Evolutionary conservation across 1,140 invertebrate species (phyloP), one percentile per base, ranked within the genome.

Genomic region (Drosophila persimilis): DNA sequence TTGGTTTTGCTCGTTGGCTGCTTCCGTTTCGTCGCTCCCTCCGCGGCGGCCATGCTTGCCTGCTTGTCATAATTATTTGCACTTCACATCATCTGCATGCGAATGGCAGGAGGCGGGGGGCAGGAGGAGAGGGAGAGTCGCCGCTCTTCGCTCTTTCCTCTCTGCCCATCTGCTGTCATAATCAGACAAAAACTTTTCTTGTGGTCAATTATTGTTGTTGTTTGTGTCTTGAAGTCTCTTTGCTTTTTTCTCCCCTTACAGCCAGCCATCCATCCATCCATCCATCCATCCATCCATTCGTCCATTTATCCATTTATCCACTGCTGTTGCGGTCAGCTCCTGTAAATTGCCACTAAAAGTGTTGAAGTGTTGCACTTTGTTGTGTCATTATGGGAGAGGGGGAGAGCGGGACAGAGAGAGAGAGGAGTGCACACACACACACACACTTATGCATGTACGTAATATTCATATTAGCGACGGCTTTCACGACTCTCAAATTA

Each of bases 291-390:
- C 35, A 29, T 7, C 11, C 35, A 13, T 13, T 11, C 35, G 11
- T 35, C 31, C 9, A 35, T 35, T 8, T 9, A 35, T 29, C 24
- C 24, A 24, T 3, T 24, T 4, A 24, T 7, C 11, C 26, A 43
- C 52, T 57, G 54, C 61, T 53, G 56, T 83, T 86, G 83, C 64
- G 83, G 83, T 88, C 75, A 88, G 75, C 83, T 88, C 75, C 83
- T 88, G 83, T 88, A 88, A 88, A 88, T 88, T 88, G 83, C 84
- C 83, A 83, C 75, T 88, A 88, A 88, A 81, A 88, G 83, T 88
- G 83, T 86, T 86, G 83, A 86, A 81, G 74, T 78, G 77, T 70
- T 73, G 81, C 83, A 81, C 77, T 86, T 66, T 61, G 70, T 43
- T 75, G 83, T 76, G 74, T 88, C 83, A 83, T 86, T 86, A 88